Conservation (phyloP, 2,797 vertebrate genomes). For the Ceryle rudis region DNA sequence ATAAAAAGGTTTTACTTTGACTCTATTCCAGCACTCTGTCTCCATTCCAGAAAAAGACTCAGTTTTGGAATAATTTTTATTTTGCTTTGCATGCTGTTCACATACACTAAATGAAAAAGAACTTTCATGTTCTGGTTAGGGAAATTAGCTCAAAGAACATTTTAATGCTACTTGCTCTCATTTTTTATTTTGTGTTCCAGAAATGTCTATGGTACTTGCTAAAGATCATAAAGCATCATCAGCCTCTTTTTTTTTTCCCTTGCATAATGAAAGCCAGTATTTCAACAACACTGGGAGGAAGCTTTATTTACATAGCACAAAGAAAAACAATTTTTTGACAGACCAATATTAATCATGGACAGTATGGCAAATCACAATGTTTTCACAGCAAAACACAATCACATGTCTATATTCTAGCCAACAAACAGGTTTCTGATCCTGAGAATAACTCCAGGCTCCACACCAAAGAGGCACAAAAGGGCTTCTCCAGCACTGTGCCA, state of each 20-base stretch:
- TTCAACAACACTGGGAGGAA: slow-evolving; percentile 56
- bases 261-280: slow-evolving; percentile 76
- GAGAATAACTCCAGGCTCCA: slow-evolving; percentile 16
- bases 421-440: slow-evolving; percentile 39
- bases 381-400: slow-evolving; percentile 62
- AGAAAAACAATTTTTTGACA: slow-evolving; percentile 74
- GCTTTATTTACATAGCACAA: slow-evolving; percentile 74
- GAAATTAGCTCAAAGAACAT: slow-evolving; percentile 37
- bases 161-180: slow-evolving; percentile 63
- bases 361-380: slow-evolving; percentile 61
- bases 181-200: slow-evolving; percentile 65
- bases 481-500: background rate
- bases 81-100: slow-evolving; percentile 31
- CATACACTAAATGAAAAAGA: slow-evolving; percentile 30
- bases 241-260: slow-evolving; percentile 45
- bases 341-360: slow-evolving; percentile 70
- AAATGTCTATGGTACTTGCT: slow-evolving; percentile 66
- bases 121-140: slow-evolving; percentile 25
- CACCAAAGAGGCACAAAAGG: background rate
- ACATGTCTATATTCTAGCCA: slow-evolving; percentile 52
- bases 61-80: slow-evolving; percentile 12
- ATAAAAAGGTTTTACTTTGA: slow-evolving; percentile 35
- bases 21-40: background rate
- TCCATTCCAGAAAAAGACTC: background rate
- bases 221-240: slow-evolving; percentile 71